Evolutionary conservation across 2,797 vertebrate species (phyloP).

Genomic region (Hephaestus fuliginosus): DNA sequence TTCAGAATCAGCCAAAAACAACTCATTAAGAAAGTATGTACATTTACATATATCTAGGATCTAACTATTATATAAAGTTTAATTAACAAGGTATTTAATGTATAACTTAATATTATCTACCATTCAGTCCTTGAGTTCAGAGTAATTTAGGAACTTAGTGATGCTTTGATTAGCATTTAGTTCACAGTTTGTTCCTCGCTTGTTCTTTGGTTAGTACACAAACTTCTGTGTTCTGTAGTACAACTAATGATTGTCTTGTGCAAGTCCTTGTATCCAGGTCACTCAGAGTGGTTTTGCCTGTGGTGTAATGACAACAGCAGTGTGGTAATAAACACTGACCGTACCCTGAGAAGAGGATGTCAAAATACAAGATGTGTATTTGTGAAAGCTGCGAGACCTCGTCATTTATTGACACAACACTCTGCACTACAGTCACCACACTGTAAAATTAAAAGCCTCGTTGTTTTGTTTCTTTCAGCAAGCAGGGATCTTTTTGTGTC

Average conservation of each 20-base stretch:
- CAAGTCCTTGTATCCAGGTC: slow-evolving; percentile 15
- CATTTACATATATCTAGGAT: too few relatives aligned
- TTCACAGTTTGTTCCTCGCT: background rate
- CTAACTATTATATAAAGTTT: background rate
- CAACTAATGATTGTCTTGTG: slow-evolving; percentile 12
- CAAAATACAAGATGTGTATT: slow-evolving; percentile 42
- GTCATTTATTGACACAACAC: slow-evolving; percentile 47
- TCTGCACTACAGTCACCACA: slow-evolving; percentile 30
- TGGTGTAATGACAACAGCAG: slow-evolving; percentile 53
- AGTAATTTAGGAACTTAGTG: background rate
- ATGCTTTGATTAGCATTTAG: background rate
- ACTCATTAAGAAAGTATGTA: background rate
- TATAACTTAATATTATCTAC: background rate
- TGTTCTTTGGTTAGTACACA: background rate
- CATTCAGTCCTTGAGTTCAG: background rate
- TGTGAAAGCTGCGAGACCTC: slow-evolving; percentile 35
- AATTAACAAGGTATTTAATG: background rate
- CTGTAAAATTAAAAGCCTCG: slow-evolving; percentile 30
- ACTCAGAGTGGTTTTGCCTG: slow-evolving; percentile 52
- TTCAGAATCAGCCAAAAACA: background rate
- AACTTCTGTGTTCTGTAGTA: background rate
- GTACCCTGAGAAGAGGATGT: slow-evolving; percentile 34
- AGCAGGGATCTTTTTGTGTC: slow-evolving; percentile 35
- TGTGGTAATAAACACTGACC: slow-evolving; percentile 60
- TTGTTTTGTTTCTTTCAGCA: slow-evolving; percentile 33